Evolutionary conservation across 1,140 invertebrate species (phyloP), one percentile per base, ranked within the genome.

Genomic region (Bombus pyrosoma): DNA sequence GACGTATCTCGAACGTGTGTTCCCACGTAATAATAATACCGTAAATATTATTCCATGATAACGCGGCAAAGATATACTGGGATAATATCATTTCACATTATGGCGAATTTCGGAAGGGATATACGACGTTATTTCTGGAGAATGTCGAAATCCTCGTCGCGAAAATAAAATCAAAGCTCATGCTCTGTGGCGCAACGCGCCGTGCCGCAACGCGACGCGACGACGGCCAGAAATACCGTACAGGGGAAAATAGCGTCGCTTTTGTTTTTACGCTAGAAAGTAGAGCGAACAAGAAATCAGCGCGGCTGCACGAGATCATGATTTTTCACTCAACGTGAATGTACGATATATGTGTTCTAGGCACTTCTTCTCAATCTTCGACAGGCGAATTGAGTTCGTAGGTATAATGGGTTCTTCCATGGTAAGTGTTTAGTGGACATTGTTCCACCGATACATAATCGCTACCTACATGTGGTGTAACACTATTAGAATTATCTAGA

Each of bases 391-490:
- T 91, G 85, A 89, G 85, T 91, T 86, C 87, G 72, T 91, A 89
- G 59, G 75, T 89, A 91, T 91, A 89, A 91, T 91, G 90, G 90
- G 89, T 83, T 90, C 90, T 47, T 91, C 90, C 64, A 90, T 91
- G 90, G 90, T 91, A 91, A 91, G 90, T 91, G 66, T 89, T 90
- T 90, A 81, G 85, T 28, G 83, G 82, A 81, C 87, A 86, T 69
- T 64, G 59, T 41, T 41, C 75, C 75, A 41, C 22, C 59, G 76
- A 89, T 78, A 86, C 86, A 34, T 78, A 71, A 83, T 83, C 79
- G 86, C 83, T 90, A 83, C 66, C 77, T 87, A 83, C 74, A 86
- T 88, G 89, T 90, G 80, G 87, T 90, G 89, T 90, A 87, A 88
- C 80, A 83, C 68, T 80, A 25, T 90, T 89, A 86, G 82, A 90